Evolutionary conservation across 2,797 vertebrate genomes (phyloP), one percentile per base, ranked within the genome.

Genomic region (Peromyscus aztecus): DNA sequence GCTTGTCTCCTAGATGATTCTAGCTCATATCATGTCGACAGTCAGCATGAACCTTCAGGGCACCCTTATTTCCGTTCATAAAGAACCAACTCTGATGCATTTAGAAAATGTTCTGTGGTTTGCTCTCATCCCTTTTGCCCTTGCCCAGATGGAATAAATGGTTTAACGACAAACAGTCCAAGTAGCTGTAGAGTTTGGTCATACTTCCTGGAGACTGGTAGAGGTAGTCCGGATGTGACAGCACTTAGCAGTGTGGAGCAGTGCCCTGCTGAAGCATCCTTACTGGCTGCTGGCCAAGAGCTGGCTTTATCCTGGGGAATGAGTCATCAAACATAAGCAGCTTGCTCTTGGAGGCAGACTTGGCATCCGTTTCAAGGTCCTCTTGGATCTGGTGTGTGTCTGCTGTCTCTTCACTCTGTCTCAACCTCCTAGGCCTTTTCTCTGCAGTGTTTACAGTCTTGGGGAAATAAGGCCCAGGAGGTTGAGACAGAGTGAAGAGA

Each of bases 241-340:
- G 59, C 10, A 24, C 71, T 29, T 77, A 46, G 29, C 55, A 87
- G 65, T 80, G 71, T 19, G 17, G 87, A 96, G 8, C 27, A 90
- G 55, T 91, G 40, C 73, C 49, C 34, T 94, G 63, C 29, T 14
- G 69, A 88, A 86, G 92, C 88, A 90, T 91, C 69, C 73, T 95
- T 43, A 14, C 55, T 94, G 96, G 80, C 94, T 93, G 81, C 77
- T 92, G 71, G 94, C 95, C 95, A 96, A 92, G 84, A 92, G n/a
- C 88, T 95, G 85, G 37, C 86, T 78, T 91, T 94, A 92, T 94
- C 34, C 90, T 96, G 83, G 81, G 46, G 67, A 91, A 90, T 96
- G 97, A 97, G 94, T 97, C 97, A 97, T 94, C 85, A 96, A 65
- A 96, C 63, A 91, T 29, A 94, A 95, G 92, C 84, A 84, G 85